These are phyloP conservation scores for Panopea generosa DNA, from an alignment of 2,888 invertebrate genomes.

Conservation along the genomic window DNA sequence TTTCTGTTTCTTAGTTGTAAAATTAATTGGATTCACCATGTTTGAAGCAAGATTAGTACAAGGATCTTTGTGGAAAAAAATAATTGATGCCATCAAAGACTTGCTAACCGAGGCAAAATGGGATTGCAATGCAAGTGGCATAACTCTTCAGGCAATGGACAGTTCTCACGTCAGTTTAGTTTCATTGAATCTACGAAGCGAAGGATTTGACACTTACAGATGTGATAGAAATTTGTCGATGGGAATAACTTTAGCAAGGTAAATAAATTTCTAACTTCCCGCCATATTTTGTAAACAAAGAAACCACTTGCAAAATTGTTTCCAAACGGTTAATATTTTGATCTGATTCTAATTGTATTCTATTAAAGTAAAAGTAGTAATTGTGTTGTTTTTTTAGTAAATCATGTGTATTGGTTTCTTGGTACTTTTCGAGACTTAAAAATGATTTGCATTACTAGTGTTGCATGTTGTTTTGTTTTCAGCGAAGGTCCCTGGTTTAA, in stretches of 20 bases:
- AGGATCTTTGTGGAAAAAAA: conserved; percentile 97
- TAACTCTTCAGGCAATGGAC: conserved; percentile 95
- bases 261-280: conserved; percentile 74
- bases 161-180: conserved; percentile 99
- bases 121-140: conserved; percentile 91
- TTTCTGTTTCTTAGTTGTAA: no score
- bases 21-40: conserved; percentile 88
- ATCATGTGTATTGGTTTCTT: no score
- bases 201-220: conserved; percentile 99
- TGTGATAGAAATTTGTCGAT: conserved; percentile 99
- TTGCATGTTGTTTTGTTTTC: no score
- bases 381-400: no score
- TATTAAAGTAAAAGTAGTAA: no score
- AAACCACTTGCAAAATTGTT: no score
- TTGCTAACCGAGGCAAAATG: conserved; percentile 98
- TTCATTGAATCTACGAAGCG: conserved; percentile 95
- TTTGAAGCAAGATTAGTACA: conserved; percentile 98
- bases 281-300: conserved; percentile 49
- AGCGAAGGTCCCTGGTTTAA: no score
- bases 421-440: no score
- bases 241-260: conserved; percentile 98
- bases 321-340: no score
- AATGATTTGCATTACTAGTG: no score
- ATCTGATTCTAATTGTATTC: no score
- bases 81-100: conserved; percentile 99